Conservation (phyloP, 2,888 invertebrate species). For the Sycophila texana region DNA sequence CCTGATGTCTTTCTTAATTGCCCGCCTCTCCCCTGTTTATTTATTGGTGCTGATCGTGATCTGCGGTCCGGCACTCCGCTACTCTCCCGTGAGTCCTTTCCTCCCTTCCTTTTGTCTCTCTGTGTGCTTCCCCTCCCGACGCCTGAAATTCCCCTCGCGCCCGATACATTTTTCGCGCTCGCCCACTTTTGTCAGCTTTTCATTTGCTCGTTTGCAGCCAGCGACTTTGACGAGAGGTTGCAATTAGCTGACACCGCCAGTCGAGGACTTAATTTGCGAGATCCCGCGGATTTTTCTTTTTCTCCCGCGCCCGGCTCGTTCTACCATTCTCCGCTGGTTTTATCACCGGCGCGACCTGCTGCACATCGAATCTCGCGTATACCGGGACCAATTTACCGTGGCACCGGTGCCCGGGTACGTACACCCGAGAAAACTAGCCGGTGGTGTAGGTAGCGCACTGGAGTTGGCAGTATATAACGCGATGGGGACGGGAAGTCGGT, state of each 20-base stretch:
- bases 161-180: neutral
- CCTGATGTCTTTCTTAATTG: slow-evolving; percentile 73
- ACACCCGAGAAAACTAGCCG: slow-evolving; percentile 54
- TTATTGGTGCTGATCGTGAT: slow-evolving; percentile 68
- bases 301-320: neutral
- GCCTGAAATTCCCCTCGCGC: neutral
- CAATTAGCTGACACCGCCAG: neutral
- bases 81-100: slow-evolving; percentile 36
- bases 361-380: slow-evolving; percentile 59
- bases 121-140: neutral
- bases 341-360: slow-evolving; percentile 51
- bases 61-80: slow-evolving; percentile 58
- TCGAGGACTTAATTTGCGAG: neutral
- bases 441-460: slow-evolving; percentile 29
- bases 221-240: too few species aligned
- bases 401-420: slow-evolving; percentile 47
- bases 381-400: slow-evolving; percentile 60
- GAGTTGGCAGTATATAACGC: neutral
- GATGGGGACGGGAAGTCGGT: slow-evolving; percentile 40
- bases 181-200: neutral
- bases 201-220: neutral
- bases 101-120: neutral
- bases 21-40: slow-evolving; percentile 66
- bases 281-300: slow-evolving; percentile 2
- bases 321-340: neutral